Conservation (phyloP, 2,797 vertebrate species). For the Sphenopsis melanotis region DNA sequence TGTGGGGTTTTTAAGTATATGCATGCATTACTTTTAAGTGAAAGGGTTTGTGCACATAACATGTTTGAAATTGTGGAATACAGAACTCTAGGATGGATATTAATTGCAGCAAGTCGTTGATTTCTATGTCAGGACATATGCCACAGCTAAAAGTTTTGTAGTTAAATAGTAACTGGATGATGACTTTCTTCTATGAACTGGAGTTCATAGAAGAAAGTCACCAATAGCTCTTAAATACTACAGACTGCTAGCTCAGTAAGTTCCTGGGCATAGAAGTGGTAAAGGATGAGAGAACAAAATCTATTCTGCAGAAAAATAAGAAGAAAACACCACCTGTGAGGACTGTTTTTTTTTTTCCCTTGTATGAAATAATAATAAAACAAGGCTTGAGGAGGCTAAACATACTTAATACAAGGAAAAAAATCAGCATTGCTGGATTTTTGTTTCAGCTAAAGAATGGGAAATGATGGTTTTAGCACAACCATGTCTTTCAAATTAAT, state of each 20-base stretch:
- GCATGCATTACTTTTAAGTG: background rate
- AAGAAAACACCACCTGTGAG: background rate
- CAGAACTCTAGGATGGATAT: background rate
- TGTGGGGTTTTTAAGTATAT: background rate
- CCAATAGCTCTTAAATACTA: background rate
- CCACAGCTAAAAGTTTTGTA: background rate
- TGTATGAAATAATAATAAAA: background rate
- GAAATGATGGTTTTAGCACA: background rate
- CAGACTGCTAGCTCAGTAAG: background rate
- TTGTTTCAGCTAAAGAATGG: background rate
- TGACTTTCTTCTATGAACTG: no score
- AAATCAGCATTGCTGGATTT: background rate
- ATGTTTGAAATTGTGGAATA: background rate
- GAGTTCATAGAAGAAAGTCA: background rate
- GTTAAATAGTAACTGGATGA: background rate
- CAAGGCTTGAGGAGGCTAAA: background rate
- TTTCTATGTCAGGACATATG: background rate
- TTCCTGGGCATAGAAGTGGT: background rate
- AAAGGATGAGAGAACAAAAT: background rate
- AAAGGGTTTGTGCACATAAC: background rate
- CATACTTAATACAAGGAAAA: background rate
- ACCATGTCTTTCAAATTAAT: background rate
- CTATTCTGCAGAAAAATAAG: background rate
- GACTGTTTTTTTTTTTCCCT: background rate
- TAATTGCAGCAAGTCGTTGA: background rate